These are phyloP conservation scores for Apis florea DNA, from an alignment of 1,140 invertebrate species.

Conservation along the genomic window DNA sequence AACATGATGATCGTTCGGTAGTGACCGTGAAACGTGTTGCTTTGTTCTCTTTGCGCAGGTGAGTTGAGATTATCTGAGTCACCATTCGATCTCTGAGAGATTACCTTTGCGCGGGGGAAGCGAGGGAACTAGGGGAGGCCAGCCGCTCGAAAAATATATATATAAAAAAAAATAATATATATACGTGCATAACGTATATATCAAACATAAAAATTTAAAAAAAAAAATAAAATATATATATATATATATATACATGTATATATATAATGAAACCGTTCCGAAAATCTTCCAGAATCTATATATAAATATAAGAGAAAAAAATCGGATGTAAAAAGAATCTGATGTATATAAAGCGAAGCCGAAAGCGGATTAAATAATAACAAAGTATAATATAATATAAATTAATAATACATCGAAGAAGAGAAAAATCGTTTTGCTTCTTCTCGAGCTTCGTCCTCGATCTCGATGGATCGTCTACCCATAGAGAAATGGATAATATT, in stretches of 20 bases:
- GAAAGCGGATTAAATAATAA: constrained; percentile 46
- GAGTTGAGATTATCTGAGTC: constrained; percentile 80
- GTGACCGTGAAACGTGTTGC: constrained; percentile 71
- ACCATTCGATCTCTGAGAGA: constrained; percentile 77
- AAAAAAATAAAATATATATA: background rate
- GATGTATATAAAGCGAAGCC: constrained; percentile 44
- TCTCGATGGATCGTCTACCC: constrained; percentile 68
- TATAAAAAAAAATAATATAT: constrained; percentile 5
- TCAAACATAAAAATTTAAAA: background rate
- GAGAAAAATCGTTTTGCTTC: constrained; percentile 63
- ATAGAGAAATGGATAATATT: constrained; percentile 48
- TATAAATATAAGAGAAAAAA: constrained; percentile 39
- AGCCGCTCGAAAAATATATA: constrained; percentile 71
- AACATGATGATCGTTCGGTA: constrained; percentile 71
- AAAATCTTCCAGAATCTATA: constrained; percentile 48
- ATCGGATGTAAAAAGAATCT: constrained; percentile 50
- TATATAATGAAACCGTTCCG: constrained; percentile 31
- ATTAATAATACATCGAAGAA: constrained; percentile 31
- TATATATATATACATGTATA: background rate
- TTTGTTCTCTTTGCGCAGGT: constrained; percentile 80
- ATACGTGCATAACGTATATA: background rate
- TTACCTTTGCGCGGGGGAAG: constrained; percentile 80
- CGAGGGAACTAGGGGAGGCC: constrained; percentile 79
- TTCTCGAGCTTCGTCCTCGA: constrained; percentile 69
- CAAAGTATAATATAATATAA: constrained; percentile 19